Conservation (phyloP, 2,888 invertebrate species). For the Geophilus truncorum region DNA sequence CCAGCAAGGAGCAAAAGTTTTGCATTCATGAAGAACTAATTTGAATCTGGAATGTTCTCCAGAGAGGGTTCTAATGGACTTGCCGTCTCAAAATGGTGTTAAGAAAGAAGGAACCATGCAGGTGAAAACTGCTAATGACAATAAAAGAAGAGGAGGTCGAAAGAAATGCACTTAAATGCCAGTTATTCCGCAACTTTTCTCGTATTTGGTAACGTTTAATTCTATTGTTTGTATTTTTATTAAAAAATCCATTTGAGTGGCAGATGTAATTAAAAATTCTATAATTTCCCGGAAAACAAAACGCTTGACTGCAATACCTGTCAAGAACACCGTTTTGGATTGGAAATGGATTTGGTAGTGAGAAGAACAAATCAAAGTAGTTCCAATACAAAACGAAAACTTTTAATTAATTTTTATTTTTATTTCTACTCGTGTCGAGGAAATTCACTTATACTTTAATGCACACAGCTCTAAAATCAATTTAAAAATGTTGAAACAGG, state of each 20-base stretch:
- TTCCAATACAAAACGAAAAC: not conserved
- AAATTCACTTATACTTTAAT: not conserved
- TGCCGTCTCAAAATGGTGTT: constrained; percentile 2
- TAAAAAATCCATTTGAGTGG: not conserved
- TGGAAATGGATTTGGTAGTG: not conserved
- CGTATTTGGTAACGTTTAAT: not conserved
- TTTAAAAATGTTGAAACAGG: not conserved
- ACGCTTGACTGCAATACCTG: not conserved
- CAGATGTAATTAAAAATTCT: not conserved
- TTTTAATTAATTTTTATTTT: not conserved
- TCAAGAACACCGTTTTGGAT: not conserved
- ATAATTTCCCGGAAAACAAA: not conserved
- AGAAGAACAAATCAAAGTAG: not conserved
- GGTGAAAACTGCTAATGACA: constrained; percentile 23
- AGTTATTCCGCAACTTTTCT: not conserved
- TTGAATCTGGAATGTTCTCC: constrained; percentile 24
- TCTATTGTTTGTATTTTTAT: not conserved
- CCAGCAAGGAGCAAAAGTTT: constrained; percentile 25
- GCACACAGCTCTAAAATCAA: not conserved
- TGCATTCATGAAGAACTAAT: constrained; percentile 27
- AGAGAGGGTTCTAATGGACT: constrained; percentile 25
- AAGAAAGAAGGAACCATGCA: constrained; percentile 17
- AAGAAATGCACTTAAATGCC: not conserved
- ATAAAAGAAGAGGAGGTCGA: not conserved
- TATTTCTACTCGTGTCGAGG: not conserved